Evolutionary conservation across 2,888 invertebrate genomes (phyloP).

Genomic region (Adela reaumurella): DNA sequence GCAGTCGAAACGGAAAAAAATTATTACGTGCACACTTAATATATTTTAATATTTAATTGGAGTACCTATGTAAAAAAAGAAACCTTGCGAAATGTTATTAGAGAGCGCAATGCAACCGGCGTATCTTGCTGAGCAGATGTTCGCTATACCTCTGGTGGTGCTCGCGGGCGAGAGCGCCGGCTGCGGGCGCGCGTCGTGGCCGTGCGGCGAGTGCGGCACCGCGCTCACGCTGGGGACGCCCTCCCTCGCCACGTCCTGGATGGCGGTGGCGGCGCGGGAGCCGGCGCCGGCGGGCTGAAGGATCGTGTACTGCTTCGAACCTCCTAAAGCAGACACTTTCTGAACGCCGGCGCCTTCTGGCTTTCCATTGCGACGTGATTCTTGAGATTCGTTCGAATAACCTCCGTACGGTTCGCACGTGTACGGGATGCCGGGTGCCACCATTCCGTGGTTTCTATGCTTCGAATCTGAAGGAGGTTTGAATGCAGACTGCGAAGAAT

Average conservation of each 20-base stretch:
- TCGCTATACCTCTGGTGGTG: constrained; percentile 67
- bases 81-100: no score
- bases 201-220: constrained; percentile 33
- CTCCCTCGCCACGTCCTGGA: constrained; percentile 72
- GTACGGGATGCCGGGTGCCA: constrained; percentile 65
- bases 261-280: constrained; percentile 75
- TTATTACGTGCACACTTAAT: no score
- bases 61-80: no score
- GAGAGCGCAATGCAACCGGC: no score
- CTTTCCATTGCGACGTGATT: constrained; percentile 23
- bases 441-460: constrained; percentile 36
- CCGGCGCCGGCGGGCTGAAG: constrained; percentile 73
- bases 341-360: constrained; percentile 1
- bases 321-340: constrained; percentile 22
- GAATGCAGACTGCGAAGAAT: constrained; percentile 75
- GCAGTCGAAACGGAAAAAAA: no score
- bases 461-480: constrained; percentile 72
- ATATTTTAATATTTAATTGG: no score
- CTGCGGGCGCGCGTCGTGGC: constrained; percentile 44
- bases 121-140: no score
- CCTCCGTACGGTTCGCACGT: constrained; percentile 75
- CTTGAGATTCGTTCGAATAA: constrained; percentile 57
- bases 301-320: constrained; percentile 81
- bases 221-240: constrained; percentile 61
- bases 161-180: constrained; percentile 71